Percentiles rank a stretch among this genome's conserved stretches.
phyloP scores from a whole-genome alignment of 1,140 invertebrate species.

The Zaprionus gabonicus region DNA sequence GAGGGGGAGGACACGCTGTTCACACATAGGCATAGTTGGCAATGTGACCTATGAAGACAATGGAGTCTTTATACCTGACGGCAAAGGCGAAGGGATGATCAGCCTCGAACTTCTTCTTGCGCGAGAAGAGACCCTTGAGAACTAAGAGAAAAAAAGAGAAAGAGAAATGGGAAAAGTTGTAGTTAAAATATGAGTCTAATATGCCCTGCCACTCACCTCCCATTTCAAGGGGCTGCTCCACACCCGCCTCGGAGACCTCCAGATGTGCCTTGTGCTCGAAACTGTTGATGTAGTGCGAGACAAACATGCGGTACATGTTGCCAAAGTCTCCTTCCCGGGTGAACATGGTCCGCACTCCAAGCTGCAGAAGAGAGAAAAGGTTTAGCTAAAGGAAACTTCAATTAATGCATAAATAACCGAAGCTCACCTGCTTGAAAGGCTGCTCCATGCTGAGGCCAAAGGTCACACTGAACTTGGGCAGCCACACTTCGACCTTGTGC shows the following conservation, averaged over 20 bases:
- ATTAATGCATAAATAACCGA: not conserved
- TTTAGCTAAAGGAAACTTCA: no score
- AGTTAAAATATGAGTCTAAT: not conserved
- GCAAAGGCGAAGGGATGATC: conserved; percentile 81
- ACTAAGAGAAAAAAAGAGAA: conserved; percentile 41
- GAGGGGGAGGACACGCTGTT: not conserved
- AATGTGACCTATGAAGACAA: conserved; percentile 76
- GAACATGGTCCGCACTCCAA: conserved; percentile 88
- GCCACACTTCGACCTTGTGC: conserved; percentile 84
- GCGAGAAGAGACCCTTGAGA: conserved; percentile 71
- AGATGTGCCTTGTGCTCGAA: conserved; percentile 84
- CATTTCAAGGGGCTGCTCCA: conserved; percentile 86
- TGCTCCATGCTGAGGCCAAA: conserved; percentile 85
- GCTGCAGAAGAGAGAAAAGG: conserved; percentile 54
- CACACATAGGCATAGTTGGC: conserved; percentile 79
- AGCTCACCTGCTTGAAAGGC: conserved; percentile 85
- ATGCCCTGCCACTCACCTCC: conserved; percentile 82
- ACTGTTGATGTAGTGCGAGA: conserved; percentile 84
- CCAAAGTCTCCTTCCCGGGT: conserved; percentile 82
- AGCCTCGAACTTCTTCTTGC: conserved; percentile 74
- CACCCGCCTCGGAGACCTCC: conserved; percentile 72
- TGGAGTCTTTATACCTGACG: conserved; percentile 73
- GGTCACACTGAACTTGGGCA: conserved; percentile 89
- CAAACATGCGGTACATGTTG: conserved; percentile 88
- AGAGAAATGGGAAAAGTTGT: not conserved